Evolutionary conservation across 2,113 vertebrate species (phyloP), one percentile per base, ranked within the genome.

Genomic region (Nothocercus julius): DNA sequence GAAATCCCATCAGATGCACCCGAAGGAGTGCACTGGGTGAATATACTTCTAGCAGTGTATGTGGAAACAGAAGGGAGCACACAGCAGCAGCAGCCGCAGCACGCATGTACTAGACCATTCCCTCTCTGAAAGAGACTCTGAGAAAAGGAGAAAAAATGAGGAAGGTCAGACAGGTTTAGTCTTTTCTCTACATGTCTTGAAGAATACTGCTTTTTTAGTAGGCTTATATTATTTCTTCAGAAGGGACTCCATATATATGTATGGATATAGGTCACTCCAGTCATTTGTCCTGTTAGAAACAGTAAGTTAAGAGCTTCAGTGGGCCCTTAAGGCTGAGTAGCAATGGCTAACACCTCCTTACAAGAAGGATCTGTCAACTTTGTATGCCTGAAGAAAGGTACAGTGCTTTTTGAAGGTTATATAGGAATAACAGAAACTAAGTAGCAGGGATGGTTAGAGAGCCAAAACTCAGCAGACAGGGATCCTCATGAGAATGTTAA

Each of bases 111-210:
- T 80, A 36, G 12, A 34, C 8, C 4, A 67, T 47, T 5, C 4
- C 2, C 0, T 0, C 13, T 76, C 19, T 75, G 19, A 49, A 54
- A 56, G 9, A 28, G 30, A 24, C 70, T 58, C 32, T 75, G 25
- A n/a, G 49, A 13, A 83, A 40, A 53, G n/a, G 19, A 51, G 79
- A 90, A 3, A 27, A 11, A 24, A 40, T 53, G 70, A 22, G 22
- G 8, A 85, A 62, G 30, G 15, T 7, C 30, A 54, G 20, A 63
- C 22, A 8, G 7, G 24, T n/a, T 82, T 58, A 76, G 17, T 4
- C 7, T 24, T 82, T 44, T 38, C 58, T 15, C 5, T 58, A 22
- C 3, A 58, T 30, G 14, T 45, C 27, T 77, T 58, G 19, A 64
- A 70, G 34, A 69, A 14, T 56, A 56, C 11, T 44, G 5, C 3